phyloP scores from a whole-genome alignment of 2,797 vertebrate species.

The Tapera naevia region DNA sequence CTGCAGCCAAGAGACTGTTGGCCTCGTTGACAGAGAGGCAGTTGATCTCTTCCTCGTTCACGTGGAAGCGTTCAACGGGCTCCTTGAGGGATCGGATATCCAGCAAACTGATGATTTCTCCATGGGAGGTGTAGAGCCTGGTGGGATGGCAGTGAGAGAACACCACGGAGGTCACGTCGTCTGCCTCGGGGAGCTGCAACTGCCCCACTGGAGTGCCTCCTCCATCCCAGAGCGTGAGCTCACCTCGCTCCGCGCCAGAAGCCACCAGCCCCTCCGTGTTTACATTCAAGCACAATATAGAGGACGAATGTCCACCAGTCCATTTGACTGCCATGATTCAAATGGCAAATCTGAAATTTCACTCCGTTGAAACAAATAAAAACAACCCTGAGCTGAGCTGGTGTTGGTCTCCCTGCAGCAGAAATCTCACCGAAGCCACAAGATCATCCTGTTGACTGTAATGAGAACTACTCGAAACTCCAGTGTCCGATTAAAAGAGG shows the following conservation, averaged over 20 bases:
- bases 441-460: neutral
- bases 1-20: constrained; percentile 83
- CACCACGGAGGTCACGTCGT: constrained; percentile 82
- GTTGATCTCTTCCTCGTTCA: constrained; percentile 94
- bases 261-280: constrained; percentile 82
- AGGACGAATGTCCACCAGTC: constrained; percentile 81
- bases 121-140: constrained; percentile 85
- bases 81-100: constrained; percentile 84
- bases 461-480: neutral
- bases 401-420: too few species aligned
- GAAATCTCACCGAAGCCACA: neutral
- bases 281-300: constrained; percentile 83
- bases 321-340: constrained; percentile 84
- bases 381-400: neutral
- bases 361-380: neutral
- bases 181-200: constrained; percentile 70
- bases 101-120: constrained; percentile 83
- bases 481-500: neutral
- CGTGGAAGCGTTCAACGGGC: constrained; percentile 74
- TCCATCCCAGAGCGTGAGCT: constrained; percentile 85
- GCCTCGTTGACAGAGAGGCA: constrained; percentile 85
- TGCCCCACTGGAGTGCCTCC: constrained; percentile 75
- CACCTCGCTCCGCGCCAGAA: constrained; percentile 89
- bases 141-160: constrained; percentile 79
- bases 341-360: too few species aligned